phyloP scores from a whole-genome alignment of 1,140 invertebrate genomes.

The Leptinotarsa defecta region DNA sequence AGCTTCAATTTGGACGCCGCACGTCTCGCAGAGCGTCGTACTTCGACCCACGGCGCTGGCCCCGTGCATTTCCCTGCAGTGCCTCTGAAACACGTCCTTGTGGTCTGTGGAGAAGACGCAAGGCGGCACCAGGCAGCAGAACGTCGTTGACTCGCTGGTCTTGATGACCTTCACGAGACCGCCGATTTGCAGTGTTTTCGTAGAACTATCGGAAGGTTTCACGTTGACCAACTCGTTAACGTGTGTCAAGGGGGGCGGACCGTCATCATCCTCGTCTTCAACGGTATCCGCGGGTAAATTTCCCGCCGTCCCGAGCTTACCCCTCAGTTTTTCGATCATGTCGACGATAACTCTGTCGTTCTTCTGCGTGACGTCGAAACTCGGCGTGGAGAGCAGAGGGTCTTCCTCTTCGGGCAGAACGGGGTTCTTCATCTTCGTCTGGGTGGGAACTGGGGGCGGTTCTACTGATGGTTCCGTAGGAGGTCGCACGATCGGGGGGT shows the following conservation, averaged over 20 bases:
- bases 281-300: not conserved
- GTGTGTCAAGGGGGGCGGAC: conserved; percentile 35
- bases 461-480: not conserved
- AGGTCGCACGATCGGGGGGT: not conserved
- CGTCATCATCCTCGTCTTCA: conserved; percentile 9
- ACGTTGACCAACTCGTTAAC: conserved; percentile 16
- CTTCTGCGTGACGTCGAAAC: conserved; percentile 16
- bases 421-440: not conserved
- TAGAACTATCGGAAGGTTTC: not conserved
- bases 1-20: conserved; percentile 27
- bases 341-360: conserved; percentile 19
- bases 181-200: conserved; percentile 24
- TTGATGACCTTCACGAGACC: conserved; percentile 42
- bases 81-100: conserved; percentile 38
- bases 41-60: not conserved
- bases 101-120: conserved; percentile 45
- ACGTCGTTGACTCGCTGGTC: conserved; percentile 32
- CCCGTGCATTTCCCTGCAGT: conserved; percentile 45
- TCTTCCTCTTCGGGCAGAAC: conserved; percentile 11
- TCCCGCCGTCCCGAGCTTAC: conserved; percentile 32
- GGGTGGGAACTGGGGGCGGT: not conserved
- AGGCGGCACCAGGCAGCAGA: conserved; percentile 42
- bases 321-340: conserved; percentile 45
- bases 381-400: not conserved
- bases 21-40: conserved; percentile 33